Evolutionary conservation across 2,113 vertebrate species (phyloP).

Genomic region (Erythrolamprus reginae): DNA sequence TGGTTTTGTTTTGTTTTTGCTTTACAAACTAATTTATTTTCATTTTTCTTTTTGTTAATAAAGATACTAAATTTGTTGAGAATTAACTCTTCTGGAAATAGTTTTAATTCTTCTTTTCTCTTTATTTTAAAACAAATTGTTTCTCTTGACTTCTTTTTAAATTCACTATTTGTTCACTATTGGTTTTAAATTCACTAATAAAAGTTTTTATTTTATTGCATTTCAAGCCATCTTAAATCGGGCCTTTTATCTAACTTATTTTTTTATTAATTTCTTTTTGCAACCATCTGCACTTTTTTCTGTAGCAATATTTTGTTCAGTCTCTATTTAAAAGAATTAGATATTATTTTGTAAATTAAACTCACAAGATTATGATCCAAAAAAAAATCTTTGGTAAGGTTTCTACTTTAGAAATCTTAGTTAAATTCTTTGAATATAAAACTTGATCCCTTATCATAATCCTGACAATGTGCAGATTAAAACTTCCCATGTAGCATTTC

Average conservation of each 20-base stretch:
- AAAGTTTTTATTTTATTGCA: not conserved
- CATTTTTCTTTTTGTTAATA: not conserved
- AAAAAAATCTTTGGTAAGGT: not conserved
- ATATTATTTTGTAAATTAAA: not conserved
- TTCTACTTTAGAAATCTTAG: not conserved
- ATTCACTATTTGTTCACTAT: not conserved
- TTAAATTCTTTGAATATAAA: not conserved
- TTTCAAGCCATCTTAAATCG: not conserved
- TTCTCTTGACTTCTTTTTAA: not conserved
- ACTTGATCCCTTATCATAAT: not conserved
- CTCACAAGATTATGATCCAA: not conserved
- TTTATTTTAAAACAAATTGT: not conserved
- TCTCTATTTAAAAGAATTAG: not conserved
- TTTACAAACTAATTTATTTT: not conserved
- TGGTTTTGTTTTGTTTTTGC: too few species aligned
- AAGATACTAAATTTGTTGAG: not conserved
- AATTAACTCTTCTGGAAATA: not conserved
- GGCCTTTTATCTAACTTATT: not conserved
- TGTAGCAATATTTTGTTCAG: not conserved
- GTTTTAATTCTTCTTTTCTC: not conserved
- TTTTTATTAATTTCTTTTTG: not conserved
- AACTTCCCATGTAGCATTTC: not conserved
- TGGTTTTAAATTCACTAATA: not conserved
- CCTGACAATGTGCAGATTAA: not conserved
- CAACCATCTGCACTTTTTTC: not conserved